phyloP scores from a whole-genome alignment of 2,888 invertebrate species.

The Lasioglossum leucozonium region DNA sequence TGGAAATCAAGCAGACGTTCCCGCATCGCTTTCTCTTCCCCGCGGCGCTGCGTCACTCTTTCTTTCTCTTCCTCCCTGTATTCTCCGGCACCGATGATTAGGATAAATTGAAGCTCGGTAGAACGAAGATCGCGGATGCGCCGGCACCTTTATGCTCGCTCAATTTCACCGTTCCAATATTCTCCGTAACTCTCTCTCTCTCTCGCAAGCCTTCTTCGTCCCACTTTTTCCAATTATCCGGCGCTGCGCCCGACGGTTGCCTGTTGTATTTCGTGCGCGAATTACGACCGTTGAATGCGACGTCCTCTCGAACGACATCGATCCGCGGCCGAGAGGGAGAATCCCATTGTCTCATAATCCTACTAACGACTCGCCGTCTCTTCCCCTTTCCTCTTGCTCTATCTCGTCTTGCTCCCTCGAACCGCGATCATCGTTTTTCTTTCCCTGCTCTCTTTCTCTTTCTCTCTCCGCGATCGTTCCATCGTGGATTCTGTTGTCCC shows the following conservation, averaged over 20 bases:
- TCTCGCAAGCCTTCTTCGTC: conserved; percentile 56
- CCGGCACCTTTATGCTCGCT: conserved; percentile 73
- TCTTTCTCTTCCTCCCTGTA: conserved; percentile 4
- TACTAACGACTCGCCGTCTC: conserved; percentile 60
- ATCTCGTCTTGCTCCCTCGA: neutral
- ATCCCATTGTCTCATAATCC: conserved; percentile 71
- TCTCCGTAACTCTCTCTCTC: conserved; percentile 59
- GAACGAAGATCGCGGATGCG: conserved; percentile 27
- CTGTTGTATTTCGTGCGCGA: conserved; percentile 65
- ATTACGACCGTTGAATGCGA: conserved; percentile 65
- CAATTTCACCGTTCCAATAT: conserved; percentile 78
- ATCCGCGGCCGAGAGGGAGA: conserved; percentile 27
- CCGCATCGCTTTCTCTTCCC: neutral
- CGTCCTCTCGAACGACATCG: conserved; percentile 31
- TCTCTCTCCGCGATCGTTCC: neutral
- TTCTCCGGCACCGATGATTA: conserved; percentile 73
- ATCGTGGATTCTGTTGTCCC: neutral
- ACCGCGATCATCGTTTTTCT: neutral
- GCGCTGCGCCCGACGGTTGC: conserved; percentile 16
- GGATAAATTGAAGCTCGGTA: conserved; percentile 76
- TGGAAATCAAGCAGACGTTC: conserved; percentile 76
- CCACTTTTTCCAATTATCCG: conserved; percentile 70
- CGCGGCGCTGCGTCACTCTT: neutral
- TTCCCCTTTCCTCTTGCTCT: conserved; percentile 36
- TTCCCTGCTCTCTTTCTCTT: neutral